Percentiles rank a stretch among this genome's conserved stretches.
phyloP scores from a whole-genome alignment of 2,797 vertebrate genomes.

The Sternarchorhynchus goeldii region DNA sequence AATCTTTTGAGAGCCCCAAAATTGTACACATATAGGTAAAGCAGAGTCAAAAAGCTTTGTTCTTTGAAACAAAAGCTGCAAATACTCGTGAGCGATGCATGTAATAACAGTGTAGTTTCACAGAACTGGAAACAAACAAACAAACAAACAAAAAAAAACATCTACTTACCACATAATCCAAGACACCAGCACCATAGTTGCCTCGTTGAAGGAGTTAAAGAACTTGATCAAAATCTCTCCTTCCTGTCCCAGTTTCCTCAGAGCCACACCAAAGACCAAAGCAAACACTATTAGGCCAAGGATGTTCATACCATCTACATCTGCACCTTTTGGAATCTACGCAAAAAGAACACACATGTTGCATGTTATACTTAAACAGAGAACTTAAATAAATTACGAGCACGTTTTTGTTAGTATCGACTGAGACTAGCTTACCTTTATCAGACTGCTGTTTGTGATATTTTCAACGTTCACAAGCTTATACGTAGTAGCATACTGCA shows the following conservation, averaged over 20 bases:
- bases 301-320: constrained; percentile 89
- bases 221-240: constrained; percentile 87
- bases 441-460: constrained; percentile 52
- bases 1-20: neutral
- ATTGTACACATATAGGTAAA: neutral
- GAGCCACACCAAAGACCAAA: constrained; percentile 85
- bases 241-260: constrained; percentile 85
- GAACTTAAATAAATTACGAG: neutral
- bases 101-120: too few relatives aligned
- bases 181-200: constrained; percentile 82
- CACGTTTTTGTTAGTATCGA: neutral
- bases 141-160: neutral
- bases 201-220: constrained; percentile 83
- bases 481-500: constrained; percentile 83
- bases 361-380: neutral
- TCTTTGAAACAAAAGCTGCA: too few relatives aligned
- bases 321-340: constrained; percentile 71
- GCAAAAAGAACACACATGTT: neutral
- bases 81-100: neutral
- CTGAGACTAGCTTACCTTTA: constrained; percentile 68
- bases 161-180: constrained; percentile 86
- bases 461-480: constrained; percentile 53
- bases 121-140: neutral
- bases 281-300: constrained; percentile 89
- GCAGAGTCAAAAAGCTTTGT: too few relatives aligned